Conservation (phyloP, 2,797 vertebrate species). For the Enteromius argenteus region DNA sequence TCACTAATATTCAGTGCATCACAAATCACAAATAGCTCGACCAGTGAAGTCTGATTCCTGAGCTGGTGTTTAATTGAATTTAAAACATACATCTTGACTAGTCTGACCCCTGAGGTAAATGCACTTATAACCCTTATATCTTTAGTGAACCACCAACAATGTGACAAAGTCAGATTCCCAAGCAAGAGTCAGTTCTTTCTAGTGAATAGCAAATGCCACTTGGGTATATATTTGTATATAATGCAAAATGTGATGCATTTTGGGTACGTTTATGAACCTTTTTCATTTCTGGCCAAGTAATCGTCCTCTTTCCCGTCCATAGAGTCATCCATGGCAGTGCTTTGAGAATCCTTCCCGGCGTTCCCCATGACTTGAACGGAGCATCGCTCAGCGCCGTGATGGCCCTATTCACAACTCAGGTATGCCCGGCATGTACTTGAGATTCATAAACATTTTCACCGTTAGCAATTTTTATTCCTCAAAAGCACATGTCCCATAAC, state of each 20-base stretch:
- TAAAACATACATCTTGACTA: neutral
- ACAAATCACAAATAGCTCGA: too few relatives aligned
- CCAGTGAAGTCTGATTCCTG: neutral
- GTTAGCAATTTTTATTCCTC: conserved; percentile 61
- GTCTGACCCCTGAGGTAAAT: neutral
- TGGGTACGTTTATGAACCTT: neutral
- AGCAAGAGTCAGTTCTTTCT: neutral
- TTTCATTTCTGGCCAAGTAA: neutral
- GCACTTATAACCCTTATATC: neutral
- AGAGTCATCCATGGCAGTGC: neutral
- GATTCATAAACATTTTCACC: conserved; percentile 55
- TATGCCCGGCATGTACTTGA: conserved; percentile 43
- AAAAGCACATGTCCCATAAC: conserved; percentile 62
- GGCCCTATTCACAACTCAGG: conserved; percentile 25
- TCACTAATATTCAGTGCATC: neutral
- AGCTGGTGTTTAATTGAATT: neutral
- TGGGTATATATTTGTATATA: neutral
- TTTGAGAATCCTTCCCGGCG: neutral
- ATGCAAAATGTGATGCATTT: neutral
- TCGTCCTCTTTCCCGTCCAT: neutral
- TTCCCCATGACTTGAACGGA: conserved; percentile 1
- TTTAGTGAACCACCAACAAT: neutral
- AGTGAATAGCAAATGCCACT: neutral
- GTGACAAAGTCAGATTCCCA: too few relatives aligned
- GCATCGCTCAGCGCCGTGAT: conserved; percentile 15